Evolutionary conservation across 2,113 vertebrate species (phyloP), one percentile per base, ranked within the genome.

Genomic region (Pluvialis apricaria): DNA sequence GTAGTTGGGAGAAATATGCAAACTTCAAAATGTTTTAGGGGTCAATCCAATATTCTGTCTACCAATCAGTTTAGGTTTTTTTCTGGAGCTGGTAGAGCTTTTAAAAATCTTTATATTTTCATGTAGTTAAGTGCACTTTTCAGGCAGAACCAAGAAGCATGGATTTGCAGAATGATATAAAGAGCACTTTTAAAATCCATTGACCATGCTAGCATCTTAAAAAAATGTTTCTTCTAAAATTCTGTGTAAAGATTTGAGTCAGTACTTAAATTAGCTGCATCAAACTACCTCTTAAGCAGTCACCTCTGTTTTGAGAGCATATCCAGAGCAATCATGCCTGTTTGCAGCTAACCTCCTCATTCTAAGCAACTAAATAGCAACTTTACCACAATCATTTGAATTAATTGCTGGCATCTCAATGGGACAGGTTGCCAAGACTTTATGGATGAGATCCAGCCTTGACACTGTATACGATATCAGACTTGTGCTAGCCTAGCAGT

Each of bases 311-410:
- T 86, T 38, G 54, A 85, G 62, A 84, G 52, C 38, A 38, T n/a
- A 8, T 15, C 29, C 54, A 49, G 15, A 86, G 32, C 22, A 85
- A 47, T 66, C 58, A 54, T 0, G 4, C 22, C 61, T 85, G 25
- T 87, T 91, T 88, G 32, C 36, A 77, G 31, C 38, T 90, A 90
- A 80, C 32, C 14, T 85, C 49, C 40, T 80, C 17, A 31, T 92
- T 69, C 52, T 61, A 77, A 79, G 45, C 58, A 80, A 45, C 72
- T 65, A 70, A 83, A 82, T 11, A 89, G 25, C 24, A 91, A 82
- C 77, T 84, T 87, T 58, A 84, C 90, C 29, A 66, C 60, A 94
- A 91, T 90, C 58, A 85, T 90, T 83, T 86, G 58, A 86, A 88
- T 94, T 94, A 91, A 85, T 82, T 92, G 40, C 47, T 92, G 73